Evolutionary conservation across 1,140 invertebrate genomes (phyloP).

Genomic region (Hesperophylax magnus): DNA sequence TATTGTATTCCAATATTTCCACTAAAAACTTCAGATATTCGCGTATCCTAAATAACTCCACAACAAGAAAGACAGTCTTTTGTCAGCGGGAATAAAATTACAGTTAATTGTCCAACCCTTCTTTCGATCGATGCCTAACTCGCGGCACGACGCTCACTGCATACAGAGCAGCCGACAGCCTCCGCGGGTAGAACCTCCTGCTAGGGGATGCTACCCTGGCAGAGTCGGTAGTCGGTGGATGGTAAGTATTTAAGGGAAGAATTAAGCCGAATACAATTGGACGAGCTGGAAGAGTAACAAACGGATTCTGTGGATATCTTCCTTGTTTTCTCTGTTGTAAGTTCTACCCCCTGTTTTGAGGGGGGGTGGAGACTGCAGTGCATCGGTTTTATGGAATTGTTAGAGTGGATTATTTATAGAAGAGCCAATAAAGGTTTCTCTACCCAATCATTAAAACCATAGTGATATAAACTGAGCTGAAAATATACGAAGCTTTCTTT

Average conservation of each 20-base stretch:
- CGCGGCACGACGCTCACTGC: not conserved
- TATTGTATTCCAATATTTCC: no score
- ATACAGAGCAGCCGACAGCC: not conserved
- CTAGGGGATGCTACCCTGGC: no score
- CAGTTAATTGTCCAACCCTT: not conserved
- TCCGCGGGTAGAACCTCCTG: no score
- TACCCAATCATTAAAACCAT: no score
- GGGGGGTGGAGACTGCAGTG: not conserved
- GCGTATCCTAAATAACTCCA: no score
- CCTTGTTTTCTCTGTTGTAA: slow-evolving; percentile 1
- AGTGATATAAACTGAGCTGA: no score
- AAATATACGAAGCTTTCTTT: no score
- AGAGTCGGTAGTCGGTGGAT: not conserved
- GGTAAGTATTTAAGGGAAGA: slow-evolving; percentile 22
- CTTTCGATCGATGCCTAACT: not conserved
- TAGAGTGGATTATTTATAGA: no score
- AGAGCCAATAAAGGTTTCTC: no score
- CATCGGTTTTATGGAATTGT: not conserved
- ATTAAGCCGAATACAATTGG: slow-evolving; percentile 24
- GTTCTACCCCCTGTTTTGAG: not conserved
- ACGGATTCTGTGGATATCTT: slow-evolving; percentile 19
- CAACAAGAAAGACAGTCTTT: no score
- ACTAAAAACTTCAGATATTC: no score
- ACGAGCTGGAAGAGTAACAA: slow-evolving; percentile 13
- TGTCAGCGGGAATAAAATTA: no score